A percentile compares a stretch with the other conserved stretches of the same genome.
Evolutionary conservation across 37 sponge, comb jelly and placozoan species (phyloP).

Genomic region (Dysidea cf. avara): DNA sequence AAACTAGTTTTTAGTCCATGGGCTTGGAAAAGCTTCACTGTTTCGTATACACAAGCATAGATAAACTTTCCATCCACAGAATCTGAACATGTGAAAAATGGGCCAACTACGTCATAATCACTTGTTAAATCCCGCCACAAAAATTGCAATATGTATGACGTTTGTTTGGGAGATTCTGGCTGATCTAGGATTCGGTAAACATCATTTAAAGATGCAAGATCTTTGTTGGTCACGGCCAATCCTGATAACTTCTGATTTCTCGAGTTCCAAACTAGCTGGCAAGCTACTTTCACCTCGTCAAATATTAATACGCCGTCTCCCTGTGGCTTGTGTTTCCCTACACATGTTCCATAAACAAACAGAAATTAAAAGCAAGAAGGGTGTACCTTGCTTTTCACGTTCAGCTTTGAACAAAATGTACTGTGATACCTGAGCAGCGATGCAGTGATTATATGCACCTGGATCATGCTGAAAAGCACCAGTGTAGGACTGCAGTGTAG

Average conservation of each 20-base stretch:
- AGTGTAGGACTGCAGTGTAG: slow-evolving; percentile 10
- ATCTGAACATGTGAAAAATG: slow-evolving; percentile 7
- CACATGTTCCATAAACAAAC: neutral
- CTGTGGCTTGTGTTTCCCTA: too few relatives aligned
- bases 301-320: too few relatives aligned
- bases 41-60: slow-evolving; percentile 8
- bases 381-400: too few relatives aligned
- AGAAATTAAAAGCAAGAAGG: too few relatives aligned
- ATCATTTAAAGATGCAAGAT: neutral
- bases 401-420: too few relatives aligned
- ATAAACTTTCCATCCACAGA: slow-evolving; percentile 21
- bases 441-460: neutral
- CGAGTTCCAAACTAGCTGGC: neutral
- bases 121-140: slow-evolving; percentile 49
- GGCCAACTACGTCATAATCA: slow-evolving; percentile 40
- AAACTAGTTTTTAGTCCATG: neutral
- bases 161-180: slow-evolving; percentile 7
- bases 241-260: neutral
- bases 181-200: slow-evolving; percentile 3
- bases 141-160: slow-evolving; percentile 41
- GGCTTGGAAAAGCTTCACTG: too few relatives aligned
- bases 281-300: too few relatives aligned
- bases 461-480: slow-evolving; percentile 3
- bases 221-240: too few relatives aligned
- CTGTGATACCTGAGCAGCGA: too few relatives aligned